A percentile compares a stretch with the other conserved stretches of the same genome.
phyloP scores from a whole-genome alignment of 2,797 vertebrate genomes.

The Poeciliopsis presidionis region DNA sequence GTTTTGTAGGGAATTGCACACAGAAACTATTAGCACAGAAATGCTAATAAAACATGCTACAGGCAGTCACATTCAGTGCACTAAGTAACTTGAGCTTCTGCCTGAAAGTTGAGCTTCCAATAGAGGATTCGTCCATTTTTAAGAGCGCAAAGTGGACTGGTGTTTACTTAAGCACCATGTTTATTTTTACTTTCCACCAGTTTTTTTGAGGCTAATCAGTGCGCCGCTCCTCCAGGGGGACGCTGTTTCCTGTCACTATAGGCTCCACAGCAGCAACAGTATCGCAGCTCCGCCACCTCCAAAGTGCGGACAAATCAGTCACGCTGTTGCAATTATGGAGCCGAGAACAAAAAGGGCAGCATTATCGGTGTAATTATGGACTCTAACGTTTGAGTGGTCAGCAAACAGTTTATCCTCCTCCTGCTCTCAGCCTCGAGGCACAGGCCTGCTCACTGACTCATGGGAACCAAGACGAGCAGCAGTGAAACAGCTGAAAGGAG shows the following conservation, averaged over 20 bases:
- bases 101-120: slow-evolving; percentile 45
- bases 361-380: slow-evolving; percentile 73
- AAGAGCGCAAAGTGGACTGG: slow-evolving; percentile 62
- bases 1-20: background rate
- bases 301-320: slow-evolving; percentile 62
- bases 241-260: slow-evolving; percentile 65
- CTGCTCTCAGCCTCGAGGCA: slow-evolving; percentile 39
- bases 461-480: slow-evolving; percentile 71
- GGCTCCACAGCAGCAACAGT: slow-evolving; percentile 45
- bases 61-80: background rate
- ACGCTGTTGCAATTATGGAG: slow-evolving; percentile 63
- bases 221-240: slow-evolving; percentile 52
- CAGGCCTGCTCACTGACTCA: slow-evolving; percentile 60
- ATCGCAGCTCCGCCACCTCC: slow-evolving; percentile 58
- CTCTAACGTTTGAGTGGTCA: slow-evolving; percentile 63
- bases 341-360: slow-evolving; percentile 39
- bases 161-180: slow-evolving; percentile 74
- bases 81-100: background rate
- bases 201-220: slow-evolving; percentile 75
- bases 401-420: slow-evolving; percentile 44
- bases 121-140: slow-evolving; percentile 67
- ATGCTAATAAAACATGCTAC: background rate
- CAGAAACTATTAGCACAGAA: background rate
- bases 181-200: slow-evolving; percentile 79
- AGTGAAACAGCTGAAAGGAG: slow-evolving; percentile 42